phyloP scores from a whole-genome alignment of 2,888 invertebrate species.

The Pseudeuparius sepicola region DNA sequence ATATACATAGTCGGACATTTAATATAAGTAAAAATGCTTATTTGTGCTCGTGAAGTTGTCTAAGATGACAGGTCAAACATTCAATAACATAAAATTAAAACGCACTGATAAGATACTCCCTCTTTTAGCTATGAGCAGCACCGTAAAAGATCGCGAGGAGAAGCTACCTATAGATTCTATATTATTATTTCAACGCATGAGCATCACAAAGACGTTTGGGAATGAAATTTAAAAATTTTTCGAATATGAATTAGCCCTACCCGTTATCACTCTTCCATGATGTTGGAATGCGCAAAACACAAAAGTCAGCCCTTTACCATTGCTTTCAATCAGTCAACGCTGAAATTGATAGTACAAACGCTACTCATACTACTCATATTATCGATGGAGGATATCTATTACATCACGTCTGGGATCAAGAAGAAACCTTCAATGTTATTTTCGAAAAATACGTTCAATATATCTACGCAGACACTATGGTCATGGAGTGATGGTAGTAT shows the following conservation, averaged over 20 bases:
- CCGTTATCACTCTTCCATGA: constrained; percentile 10
- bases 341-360: constrained; percentile 13
- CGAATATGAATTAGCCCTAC: constrained; percentile 9
- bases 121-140: constrained; percentile 12
- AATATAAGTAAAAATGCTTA: no score
- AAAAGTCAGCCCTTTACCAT: constrained; percentile 18
- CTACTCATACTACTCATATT: constrained; percentile 13
- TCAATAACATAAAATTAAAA: constrained; percentile 12
- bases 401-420: no score
- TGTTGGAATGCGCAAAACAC: constrained; percentile 18
- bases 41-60: no score
- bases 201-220: constrained; percentile 5
- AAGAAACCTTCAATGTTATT: no score
- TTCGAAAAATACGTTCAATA: no score
- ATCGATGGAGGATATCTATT: no score
- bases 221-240: constrained; percentile 9
- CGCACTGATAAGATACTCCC: constrained; percentile 16
- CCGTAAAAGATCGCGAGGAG: constrained; percentile 5
- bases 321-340: constrained; percentile 11
- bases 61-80: constrained; percentile 11
- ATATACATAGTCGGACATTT: no score
- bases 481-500: no score
- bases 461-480: no score
- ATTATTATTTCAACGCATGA: constrained; percentile 11
- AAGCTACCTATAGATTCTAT: constrained; percentile 5